Evolutionary conservation across 2,797 vertebrate genomes (phyloP).

Genomic region (Phrynocephalus forsythii): DNA sequence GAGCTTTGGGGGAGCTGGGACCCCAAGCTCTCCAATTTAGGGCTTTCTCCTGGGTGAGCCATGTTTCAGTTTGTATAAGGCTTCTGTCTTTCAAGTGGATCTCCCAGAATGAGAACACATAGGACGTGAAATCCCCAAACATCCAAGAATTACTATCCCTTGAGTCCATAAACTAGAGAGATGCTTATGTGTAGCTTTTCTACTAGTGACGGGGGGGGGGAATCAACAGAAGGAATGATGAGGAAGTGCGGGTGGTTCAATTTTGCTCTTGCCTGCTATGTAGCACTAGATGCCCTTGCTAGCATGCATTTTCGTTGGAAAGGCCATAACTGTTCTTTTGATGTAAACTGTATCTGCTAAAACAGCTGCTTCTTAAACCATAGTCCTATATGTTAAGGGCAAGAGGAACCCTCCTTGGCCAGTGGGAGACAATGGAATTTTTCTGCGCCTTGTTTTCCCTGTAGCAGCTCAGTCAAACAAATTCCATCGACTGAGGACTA

Average conservation of each 20-base stretch:
- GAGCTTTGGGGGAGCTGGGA: too few species aligned
- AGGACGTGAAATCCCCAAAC: too few species aligned
- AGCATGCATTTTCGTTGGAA: not conserved
- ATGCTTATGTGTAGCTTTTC: not conserved
- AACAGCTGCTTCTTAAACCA: not conserved
- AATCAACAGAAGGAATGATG: not conserved
- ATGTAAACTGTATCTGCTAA: not conserved
- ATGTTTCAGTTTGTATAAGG: too few species aligned
- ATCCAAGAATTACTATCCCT: too few species aligned
- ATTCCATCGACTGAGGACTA: not conserved
- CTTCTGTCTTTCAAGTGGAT: too few species aligned
- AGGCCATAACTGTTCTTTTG: not conserved
- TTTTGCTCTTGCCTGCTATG: too few species aligned
- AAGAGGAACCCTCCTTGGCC: not conserved
- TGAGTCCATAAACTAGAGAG: fast-evolving
- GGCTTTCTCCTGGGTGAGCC: too few species aligned
- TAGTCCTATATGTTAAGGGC: not conserved
- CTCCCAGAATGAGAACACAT: too few species aligned
- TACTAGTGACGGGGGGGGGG: not conserved
- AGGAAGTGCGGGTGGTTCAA: not conserved
- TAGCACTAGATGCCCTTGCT: not conserved
- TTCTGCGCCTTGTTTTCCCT: not conserved
- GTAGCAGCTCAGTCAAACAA: not conserved
- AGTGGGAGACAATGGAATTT: not conserved
- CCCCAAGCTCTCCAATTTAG: too few species aligned